A percentile compares a stretch with the other conserved stretches of the same genome.
Evolutionary conservation across 1,140 invertebrate species (phyloP).

Genomic region (Drosophila willistoni): DNA sequence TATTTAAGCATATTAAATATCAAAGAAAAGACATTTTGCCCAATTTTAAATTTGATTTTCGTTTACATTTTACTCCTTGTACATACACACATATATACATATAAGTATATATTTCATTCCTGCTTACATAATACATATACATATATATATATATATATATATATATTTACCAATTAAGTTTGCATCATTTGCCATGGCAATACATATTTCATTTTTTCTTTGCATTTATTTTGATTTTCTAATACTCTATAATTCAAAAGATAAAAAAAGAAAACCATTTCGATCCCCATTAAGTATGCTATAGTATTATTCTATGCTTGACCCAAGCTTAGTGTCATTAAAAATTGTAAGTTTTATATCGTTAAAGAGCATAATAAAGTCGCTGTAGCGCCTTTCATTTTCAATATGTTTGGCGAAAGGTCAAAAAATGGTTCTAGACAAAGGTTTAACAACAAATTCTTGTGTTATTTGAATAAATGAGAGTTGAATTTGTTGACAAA

Average conservation of each 20-base stretch:
- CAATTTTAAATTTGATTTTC: slow-evolving; percentile 61
- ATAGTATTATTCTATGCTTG: too few species aligned
- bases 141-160: neutral
- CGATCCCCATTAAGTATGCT: too few species aligned
- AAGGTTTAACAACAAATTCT: neutral
- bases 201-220: neutral
- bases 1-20: slow-evolving; percentile 81
- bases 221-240: neutral
- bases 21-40: slow-evolving; percentile 66
- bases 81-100: neutral
- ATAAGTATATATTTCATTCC: neutral
- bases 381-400: neutral
- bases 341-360: too few species aligned
- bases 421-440: neutral
- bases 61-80: slow-evolving; percentile 35
- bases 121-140: neutral
- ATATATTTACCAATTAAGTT: slow-evolving; percentile 60
- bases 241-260: too few species aligned
- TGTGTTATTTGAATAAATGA: neutral
- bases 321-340: too few species aligned
- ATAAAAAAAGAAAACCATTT: too few species aligned
- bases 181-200: slow-evolving; percentile 72
- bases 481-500: neutral
- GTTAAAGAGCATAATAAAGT: neutral
- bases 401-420: neutral